Evolutionary conservation across 1,140 invertebrate genomes (phyloP).

Genomic region (Trissolcus basalis): DNA sequence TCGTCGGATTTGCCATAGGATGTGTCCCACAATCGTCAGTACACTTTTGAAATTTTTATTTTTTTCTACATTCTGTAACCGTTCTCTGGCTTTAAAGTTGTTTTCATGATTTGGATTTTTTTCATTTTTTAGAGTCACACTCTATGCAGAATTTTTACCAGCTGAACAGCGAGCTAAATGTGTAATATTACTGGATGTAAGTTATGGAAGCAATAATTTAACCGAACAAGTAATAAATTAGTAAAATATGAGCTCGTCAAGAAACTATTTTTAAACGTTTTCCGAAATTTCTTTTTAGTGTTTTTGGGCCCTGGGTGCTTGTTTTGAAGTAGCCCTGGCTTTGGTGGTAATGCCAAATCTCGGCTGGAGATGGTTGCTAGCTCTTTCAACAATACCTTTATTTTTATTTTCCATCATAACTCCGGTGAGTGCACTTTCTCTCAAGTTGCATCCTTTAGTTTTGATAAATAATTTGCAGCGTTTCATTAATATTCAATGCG

Average conservation of each 20-base stretch:
- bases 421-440: conserved; percentile 77
- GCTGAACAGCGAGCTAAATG: conserved; percentile 94
- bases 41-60: conserved; percentile 10
- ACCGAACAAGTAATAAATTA: background rate
- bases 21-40: conserved; percentile 98
- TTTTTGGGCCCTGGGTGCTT: conserved; percentile 97
- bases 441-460: no score
- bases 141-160: conserved; percentile 97
- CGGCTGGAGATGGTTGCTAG: conserved; percentile 94
- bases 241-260: no score
- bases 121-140: conserved; percentile 85
- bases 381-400: conserved; percentile 90
- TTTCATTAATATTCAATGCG: conserved; percentile 2
- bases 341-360: conserved; percentile 93
- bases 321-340: conserved; percentile 93
- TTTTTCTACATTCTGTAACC: background rate
- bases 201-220: conserved; percentile 64
- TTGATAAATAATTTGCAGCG: no score
- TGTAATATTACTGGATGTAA: conserved; percentile 95
- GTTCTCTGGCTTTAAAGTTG: background rate
- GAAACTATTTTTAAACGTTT: no score
- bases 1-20: conserved; percentile 97
- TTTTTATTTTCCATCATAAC: conserved; percentile 88
- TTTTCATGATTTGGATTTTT: conserved; percentile 4
- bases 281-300: conserved; percentile 81